Evolutionary conservation across 2,888 invertebrate genomes (phyloP).

Genomic region (Rotaria macrura): DNA sequence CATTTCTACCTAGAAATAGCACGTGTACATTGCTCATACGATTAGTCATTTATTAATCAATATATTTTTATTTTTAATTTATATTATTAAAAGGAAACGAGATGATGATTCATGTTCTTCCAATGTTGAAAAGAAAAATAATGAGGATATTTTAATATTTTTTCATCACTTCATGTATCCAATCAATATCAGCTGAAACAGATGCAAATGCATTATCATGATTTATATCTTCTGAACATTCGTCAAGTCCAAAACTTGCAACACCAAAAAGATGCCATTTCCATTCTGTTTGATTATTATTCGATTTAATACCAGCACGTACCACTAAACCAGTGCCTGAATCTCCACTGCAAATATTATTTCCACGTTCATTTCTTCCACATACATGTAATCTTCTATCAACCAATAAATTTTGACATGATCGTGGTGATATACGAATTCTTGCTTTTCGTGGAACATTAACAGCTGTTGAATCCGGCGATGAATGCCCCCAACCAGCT

Average conservation of each 20-base stretch:
- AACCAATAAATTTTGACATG: not conserved
- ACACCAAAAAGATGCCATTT: conserved; percentile 22
- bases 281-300: not conserved
- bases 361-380: conserved; percentile 10
- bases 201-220: conserved; percentile 16
- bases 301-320: not conserved
- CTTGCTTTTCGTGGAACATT: not conserved
- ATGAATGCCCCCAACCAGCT: conserved; percentile 20
- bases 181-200: not conserved
- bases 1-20: not conserved
- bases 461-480: not conserved
- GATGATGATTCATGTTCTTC: not conserved
- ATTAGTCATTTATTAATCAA: not conserved
- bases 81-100: not conserved
- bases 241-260: not conserved
- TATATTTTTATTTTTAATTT: not conserved
- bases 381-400: not conserved
- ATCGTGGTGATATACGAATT: not conserved
- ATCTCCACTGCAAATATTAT: conserved; percentile 17
- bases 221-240: not conserved
- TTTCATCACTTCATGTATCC: not conserved
- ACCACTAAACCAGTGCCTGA: not conserved
- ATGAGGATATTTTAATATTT: not conserved
- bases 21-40: not conserved
- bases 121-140: not conserved